Conservation (phyloP, 2,113 vertebrate genomes). For the Cebidichthys violaceus region DNA sequence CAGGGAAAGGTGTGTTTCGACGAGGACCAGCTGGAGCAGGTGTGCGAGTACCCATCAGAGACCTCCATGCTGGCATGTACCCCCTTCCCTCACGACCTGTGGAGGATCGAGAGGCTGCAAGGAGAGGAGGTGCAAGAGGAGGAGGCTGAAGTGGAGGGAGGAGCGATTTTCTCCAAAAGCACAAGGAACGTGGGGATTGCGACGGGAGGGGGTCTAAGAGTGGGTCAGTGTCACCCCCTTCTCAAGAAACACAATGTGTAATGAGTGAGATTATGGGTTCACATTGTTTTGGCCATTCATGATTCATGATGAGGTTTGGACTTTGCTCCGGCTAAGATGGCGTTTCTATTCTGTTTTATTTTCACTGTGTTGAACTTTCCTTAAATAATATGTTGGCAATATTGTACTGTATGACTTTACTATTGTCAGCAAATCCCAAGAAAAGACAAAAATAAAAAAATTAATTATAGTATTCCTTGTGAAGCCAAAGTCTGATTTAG, state of each 20-base stretch:
- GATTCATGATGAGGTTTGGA: neutral
- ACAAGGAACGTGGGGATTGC: constrained; percentile 42
- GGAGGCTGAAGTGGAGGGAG: constrained; percentile 56
- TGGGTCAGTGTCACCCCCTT: constrained; percentile 79
- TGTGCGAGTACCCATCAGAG: constrained; percentile 85
- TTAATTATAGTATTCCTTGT: neutral
- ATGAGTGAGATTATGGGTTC: constrained; percentile 1
- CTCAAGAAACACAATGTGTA: constrained; percentile 67
- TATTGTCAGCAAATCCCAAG: neutral
- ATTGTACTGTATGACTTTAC: neutral
- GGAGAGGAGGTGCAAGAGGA: constrained; percentile 43
- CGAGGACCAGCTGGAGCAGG: constrained; percentile 78
- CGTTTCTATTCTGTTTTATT: neutral
- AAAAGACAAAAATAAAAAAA: constrained; percentile 3
- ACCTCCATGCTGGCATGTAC: constrained; percentile 58
- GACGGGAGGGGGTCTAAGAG: constrained; percentile 66
- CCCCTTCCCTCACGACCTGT: constrained; percentile 38
- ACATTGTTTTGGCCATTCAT: neutral
- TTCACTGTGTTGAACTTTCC: neutral
- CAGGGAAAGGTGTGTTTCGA: constrained; percentile 83
- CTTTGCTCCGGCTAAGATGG: neutral
- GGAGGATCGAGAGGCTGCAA: constrained; percentile 34
- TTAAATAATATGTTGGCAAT: neutral
- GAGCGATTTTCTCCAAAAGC: constrained; percentile 28
- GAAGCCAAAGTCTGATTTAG: neutral